Percentiles rank a stretch among this genome's conserved stretches.
phyloP scores from a whole-genome alignment of 2,113 vertebrate genomes.

The Ptilorrhoa leucosticta region DNA sequence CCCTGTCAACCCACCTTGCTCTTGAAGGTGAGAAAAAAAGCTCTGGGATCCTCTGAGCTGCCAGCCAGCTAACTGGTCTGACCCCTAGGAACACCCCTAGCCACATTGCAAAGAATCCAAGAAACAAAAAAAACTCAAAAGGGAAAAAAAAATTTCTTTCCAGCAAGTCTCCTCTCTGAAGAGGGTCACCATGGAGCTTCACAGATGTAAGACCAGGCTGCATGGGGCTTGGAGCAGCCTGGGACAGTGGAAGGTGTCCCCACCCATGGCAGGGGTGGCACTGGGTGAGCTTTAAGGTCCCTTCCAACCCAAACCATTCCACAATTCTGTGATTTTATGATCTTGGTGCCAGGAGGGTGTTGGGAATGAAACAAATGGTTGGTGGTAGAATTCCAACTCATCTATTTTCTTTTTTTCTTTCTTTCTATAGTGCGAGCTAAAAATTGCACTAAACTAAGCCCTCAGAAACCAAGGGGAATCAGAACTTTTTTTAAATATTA shows the following conservation, averaged over 20 bases:
- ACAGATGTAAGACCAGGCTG: neutral
- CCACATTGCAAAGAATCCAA: rapidly evolving
- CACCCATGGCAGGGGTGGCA: neutral
- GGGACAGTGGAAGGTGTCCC: neutral
- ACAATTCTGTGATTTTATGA: neutral
- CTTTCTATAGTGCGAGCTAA: neutral
- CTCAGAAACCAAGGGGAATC: neutral
- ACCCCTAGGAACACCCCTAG: neutral
- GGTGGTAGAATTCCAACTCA: neutral
- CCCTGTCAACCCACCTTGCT: neutral
- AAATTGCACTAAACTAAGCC: neutral
- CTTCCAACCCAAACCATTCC: neutral
- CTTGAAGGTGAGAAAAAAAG: neutral
- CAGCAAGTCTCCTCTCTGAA: neutral
- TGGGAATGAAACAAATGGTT: neutral
- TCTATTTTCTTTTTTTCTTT: neutral
- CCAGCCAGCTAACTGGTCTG: neutral
- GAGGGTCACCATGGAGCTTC: neutral
- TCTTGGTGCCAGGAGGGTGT: neutral
- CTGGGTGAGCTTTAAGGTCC: neutral
- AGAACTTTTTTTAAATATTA: neutral
- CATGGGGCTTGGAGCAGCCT: neutral
- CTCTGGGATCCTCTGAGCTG: neutral
- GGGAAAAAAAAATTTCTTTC: neutral
- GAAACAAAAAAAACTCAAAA: neutral